Evolutionary conservation across 1,140 invertebrate genomes (phyloP).

Genomic region (Dryas iulia): DNA sequence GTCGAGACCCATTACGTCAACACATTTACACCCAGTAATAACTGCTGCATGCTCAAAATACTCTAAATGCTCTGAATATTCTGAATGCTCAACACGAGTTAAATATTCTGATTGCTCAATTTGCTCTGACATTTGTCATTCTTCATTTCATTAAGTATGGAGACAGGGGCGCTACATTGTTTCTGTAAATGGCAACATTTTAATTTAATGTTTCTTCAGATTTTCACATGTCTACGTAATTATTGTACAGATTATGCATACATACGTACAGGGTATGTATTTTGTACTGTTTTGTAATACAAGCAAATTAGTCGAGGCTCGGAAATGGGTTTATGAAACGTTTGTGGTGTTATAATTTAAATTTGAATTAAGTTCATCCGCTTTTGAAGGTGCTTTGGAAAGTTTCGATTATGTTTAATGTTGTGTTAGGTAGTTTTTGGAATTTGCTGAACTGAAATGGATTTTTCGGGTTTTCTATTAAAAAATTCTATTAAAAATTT

Average conservation of each 20-base stretch:
- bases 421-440: no score
- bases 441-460: no score
- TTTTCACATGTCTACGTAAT: not conserved
- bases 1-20: conserved; percentile 30
- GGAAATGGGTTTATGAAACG: not conserved
- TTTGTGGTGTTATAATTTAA: not conserved
- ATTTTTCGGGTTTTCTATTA: no score
- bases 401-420: no score
- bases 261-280: not conserved
- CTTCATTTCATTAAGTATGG: not conserved
- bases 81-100: not conserved
- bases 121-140: not conserved
- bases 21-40: conserved; percentile 28
- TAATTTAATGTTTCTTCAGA: not conserved
- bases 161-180: not conserved
- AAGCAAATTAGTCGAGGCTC: no score
- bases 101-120: not conserved
- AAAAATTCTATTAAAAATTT: no score
- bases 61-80: not conserved
- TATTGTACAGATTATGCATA: not conserved
- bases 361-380: not conserved
- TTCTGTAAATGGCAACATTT: not conserved
- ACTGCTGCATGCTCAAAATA: conserved; percentile 1
- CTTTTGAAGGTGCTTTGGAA: no score
- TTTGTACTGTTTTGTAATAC: no score